phyloP scores from a whole-genome alignment of 2,797 vertebrate species.

The Aphelocoma californica region DNA sequence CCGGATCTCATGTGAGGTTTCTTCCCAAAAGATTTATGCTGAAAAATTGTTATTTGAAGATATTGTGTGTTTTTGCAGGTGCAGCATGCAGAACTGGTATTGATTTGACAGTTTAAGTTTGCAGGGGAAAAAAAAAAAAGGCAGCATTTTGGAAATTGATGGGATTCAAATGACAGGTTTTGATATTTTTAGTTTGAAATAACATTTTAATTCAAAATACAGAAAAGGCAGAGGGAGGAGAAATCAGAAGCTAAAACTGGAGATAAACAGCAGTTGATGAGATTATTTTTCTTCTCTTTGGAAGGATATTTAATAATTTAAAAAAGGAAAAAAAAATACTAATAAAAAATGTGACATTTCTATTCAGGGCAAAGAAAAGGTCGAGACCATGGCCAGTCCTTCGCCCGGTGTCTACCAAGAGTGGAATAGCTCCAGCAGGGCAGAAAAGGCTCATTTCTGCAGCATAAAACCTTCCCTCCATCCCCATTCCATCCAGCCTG shows the following conservation, averaged over 20 bases:
- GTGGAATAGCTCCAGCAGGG: not conserved
- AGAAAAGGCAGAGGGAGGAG: not conserved
- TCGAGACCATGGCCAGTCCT: not conserved
- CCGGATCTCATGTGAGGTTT: not conserved
- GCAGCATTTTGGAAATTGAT: constrained; percentile 5
- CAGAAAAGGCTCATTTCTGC: not conserved
- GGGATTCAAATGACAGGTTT: constrained; percentile 19
- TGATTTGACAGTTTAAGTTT: constrained; percentile 19
- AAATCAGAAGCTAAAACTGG: not conserved
- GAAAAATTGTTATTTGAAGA: not conserved
- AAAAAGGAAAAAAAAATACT: not conserved
- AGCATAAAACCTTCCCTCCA: not conserved
- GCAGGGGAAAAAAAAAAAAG: not conserved
- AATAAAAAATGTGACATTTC: not conserved
- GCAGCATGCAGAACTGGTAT: not conserved
- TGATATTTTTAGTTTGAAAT: constrained; percentile 31
- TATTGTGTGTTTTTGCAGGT: not conserved
- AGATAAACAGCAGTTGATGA: not conserved
- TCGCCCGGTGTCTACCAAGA: fast-evolving
- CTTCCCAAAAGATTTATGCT: not conserved
- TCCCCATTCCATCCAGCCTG: not conserved
- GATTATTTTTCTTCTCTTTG: not conserved
- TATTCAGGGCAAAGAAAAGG: not conserved
- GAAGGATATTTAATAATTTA: not conserved
- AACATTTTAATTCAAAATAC: not conserved